These are phyloP conservation scores for Aspidiotus destructor DNA, from an alignment of 2,888 invertebrate genomes.

Conservation along the genomic window DNA sequence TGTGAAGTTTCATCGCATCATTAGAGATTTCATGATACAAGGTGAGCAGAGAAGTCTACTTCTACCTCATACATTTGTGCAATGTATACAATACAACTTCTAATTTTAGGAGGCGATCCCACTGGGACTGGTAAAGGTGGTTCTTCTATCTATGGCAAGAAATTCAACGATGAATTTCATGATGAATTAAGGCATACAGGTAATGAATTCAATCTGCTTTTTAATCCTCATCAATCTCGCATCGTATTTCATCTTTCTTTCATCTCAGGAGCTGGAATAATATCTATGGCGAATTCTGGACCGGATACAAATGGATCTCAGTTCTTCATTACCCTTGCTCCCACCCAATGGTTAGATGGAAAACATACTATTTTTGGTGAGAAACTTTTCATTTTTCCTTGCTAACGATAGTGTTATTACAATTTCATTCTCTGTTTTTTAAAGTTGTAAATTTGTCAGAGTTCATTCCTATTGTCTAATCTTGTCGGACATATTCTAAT, in stretches of 20 bases:
- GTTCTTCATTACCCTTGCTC: slow-evolving; percentile 93
- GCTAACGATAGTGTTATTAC: background rate
- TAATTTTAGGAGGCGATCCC: slow-evolving; percentile 70
- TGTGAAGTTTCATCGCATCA: slow-evolving; percentile 91
- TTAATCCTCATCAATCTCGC: background rate
- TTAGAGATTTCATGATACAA: slow-evolving; percentile 87
- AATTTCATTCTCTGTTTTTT: too few relatives aligned
- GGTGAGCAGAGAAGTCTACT: slow-evolving; percentile 41
- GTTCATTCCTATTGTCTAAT: too few relatives aligned
- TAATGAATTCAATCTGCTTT: slow-evolving; percentile 38
- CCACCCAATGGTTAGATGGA: slow-evolving; percentile 95
- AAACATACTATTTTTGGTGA: slow-evolving; percentile 92
- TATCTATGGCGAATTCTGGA: slow-evolving; percentile 97
- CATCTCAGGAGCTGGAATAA: slow-evolving; percentile 53
- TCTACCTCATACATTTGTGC: background rate
- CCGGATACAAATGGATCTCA: slow-evolving; percentile 96
- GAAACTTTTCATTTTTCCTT: slow-evolving; percentile 7
- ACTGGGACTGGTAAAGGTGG: slow-evolving; percentile 95
- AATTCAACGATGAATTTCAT: slow-evolving; percentile 92
- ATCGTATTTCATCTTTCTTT: background rate
- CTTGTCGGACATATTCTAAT: too few relatives aligned
- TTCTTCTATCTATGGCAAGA: slow-evolving; percentile 88
- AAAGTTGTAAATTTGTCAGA: too few relatives aligned
- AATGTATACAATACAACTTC: background rate
- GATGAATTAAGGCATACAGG: slow-evolving; percentile 91